A percentile compares a stretch with the other conserved stretches of the same genome.
Evolutionary conservation across 2,888 invertebrate genomes (phyloP).

Genomic region (Mamestra brassicae): DNA sequence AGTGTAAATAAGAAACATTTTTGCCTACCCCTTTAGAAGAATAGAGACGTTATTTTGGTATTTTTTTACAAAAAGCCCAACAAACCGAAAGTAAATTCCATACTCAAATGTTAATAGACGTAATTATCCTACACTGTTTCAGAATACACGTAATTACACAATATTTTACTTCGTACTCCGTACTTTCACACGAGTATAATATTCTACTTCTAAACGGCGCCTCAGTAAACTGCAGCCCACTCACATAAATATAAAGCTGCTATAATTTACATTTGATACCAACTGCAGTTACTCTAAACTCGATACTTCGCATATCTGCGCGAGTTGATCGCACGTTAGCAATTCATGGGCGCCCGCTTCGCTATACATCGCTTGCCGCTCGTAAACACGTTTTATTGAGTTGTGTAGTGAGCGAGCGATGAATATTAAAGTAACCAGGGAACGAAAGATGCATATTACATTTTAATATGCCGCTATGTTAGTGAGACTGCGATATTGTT

Average conservation of each 20-base stretch:
- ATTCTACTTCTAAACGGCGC: background rate
- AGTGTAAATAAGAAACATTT: no score
- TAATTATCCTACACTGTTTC: background rate
- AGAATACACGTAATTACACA: background rate
- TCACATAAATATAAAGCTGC: conserved; percentile 22
- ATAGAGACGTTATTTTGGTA: no score
- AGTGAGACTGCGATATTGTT: conserved; percentile 50
- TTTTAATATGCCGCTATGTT: conserved; percentile 73
- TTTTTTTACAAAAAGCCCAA: no score
- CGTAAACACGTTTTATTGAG: conserved; percentile 86
- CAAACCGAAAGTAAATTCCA: no score
- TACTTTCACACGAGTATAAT: background rate
- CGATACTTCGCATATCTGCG: conserved; percentile 60
- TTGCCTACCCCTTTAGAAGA: no score
- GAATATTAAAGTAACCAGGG: conserved; percentile 80
- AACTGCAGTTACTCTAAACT: conserved; percentile 50
- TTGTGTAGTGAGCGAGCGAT: conserved; percentile 80
- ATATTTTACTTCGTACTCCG: background rate
- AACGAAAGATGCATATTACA: conserved; percentile 80
- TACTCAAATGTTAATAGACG: background rate
- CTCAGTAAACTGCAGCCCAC: background rate
- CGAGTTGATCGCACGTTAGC: conserved; percentile 75
- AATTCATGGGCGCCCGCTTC: conserved; percentile 79
- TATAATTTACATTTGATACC: conserved; percentile 47
- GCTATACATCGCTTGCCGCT: conserved; percentile 80